These are phyloP conservation scores for Hoplodrina ambigua DNA, from an alignment of 2,888 invertebrate species.

Conservation along the genomic window DNA sequence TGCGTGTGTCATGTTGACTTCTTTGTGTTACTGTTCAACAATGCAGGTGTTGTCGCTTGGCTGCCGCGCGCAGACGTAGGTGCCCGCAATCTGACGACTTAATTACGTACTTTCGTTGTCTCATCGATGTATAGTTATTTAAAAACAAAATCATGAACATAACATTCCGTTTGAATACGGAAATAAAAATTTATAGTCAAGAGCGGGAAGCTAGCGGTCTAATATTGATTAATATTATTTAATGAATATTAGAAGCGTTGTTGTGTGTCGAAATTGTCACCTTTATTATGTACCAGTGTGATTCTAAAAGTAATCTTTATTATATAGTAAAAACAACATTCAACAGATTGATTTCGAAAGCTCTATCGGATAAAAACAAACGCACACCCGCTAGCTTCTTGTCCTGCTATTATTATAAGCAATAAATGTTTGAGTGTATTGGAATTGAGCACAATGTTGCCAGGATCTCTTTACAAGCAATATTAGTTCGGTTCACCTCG, in stretches of 20 bases:
- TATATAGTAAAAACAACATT: too few species aligned
- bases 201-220: conserved; percentile 35
- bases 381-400: conserved; percentile 27
- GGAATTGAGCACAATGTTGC: neutral
- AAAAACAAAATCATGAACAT: conserved; percentile 40
- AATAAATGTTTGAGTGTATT: conserved; percentile 36
- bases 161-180: conserved; percentile 62
- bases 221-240: conserved; percentile 11
- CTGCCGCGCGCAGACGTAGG: neutral
- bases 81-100: conserved; percentile 9
- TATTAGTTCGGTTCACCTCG: neutral
- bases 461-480: neutral
- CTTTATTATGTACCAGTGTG: neutral
- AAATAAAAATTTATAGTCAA: conserved; percentile 40
- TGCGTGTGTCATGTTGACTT: conserved; percentile 6
- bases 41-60: conserved; percentile 2
- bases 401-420: conserved; percentile 23
- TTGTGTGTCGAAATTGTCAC: neutral
- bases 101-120: conserved; percentile 55
- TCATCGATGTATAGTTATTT: conserved; percentile 50
- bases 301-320: neutral
- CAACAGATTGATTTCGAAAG: neutral
- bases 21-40: conserved; percentile 4
- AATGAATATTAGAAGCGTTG: neutral
- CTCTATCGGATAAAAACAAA: neutral